Evolutionary conservation across 2,888 invertebrate genomes (phyloP).

Genomic region (Cactoblastis cactorum): DNA sequence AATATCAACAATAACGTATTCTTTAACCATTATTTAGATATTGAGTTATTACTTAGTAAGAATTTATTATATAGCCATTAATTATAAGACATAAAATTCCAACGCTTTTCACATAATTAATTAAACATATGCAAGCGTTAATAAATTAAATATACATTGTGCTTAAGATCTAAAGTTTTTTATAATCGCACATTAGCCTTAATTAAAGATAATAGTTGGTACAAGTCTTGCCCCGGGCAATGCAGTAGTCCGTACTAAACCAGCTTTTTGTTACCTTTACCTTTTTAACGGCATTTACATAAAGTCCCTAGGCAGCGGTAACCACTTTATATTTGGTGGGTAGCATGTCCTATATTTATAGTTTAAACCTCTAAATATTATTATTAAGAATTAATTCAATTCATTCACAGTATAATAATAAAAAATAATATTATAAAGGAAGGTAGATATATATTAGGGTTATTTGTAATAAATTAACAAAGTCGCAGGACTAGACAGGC

Average conservation of each 20-base stretch:
- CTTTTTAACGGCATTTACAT: too few species aligned
- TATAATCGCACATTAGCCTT: conserved; percentile 16
- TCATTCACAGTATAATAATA: too few species aligned
- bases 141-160: conserved; percentile 10
- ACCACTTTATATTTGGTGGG: too few species aligned
- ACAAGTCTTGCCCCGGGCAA: background rate
- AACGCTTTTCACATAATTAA: conserved; percentile 2
- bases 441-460: too few species aligned
- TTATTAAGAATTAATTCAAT: too few species aligned
- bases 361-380: too few species aligned
- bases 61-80: background rate
- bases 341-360: too few species aligned
- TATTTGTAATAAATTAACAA: too few species aligned
- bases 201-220: conserved; percentile 9
- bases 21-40: background rate
- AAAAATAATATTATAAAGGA: too few species aligned
- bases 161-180: conserved; percentile 11
- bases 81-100: background rate
- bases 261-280: background rate
- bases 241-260: background rate
- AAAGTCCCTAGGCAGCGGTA: too few species aligned
- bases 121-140: conserved; percentile 4
- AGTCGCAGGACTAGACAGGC: too few species aligned
- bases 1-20: background rate
- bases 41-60: background rate